These are phyloP conservation scores for Todiramphus saurophagus DNA, from an alignment of 2,113 vertebrate species.

Conservation along the genomic window DNA sequence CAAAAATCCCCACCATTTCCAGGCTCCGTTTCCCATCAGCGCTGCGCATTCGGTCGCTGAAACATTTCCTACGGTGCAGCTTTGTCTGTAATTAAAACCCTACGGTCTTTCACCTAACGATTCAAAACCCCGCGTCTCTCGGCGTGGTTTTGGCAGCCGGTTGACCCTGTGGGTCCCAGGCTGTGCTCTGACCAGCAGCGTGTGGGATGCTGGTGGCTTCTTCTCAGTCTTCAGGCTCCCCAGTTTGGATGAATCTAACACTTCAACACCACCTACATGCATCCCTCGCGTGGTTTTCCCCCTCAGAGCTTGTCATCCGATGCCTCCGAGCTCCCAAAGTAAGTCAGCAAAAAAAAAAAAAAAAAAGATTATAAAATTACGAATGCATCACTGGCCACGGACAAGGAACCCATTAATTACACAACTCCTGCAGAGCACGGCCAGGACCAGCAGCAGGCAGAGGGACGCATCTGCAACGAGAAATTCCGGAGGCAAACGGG, in stretches of 20 bases:
- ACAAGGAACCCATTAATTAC: neutral
- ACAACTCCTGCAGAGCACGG: neutral
- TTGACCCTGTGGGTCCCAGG: accelerated
- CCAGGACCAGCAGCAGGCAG: neutral
- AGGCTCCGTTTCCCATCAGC: accelerated
- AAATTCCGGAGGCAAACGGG: accelerated
- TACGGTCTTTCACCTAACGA: accelerated
- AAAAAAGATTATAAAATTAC: neutral
- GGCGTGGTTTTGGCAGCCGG: accelerated
- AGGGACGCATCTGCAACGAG: accelerated
- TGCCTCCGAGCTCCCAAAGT: neutral
- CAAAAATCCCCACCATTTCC: neutral
- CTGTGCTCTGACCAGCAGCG: accelerated
- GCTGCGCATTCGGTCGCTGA: accelerated
- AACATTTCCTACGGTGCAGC: neutral
- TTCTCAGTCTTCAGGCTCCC: accelerated
- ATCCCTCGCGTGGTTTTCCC: accelerated
- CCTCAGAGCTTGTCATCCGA: neutral
- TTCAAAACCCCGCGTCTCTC: accelerated
- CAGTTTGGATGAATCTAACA: neutral
- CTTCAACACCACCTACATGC: neutral
- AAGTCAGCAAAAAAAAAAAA: neutral
- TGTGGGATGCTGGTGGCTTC: accelerated
- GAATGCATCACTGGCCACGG: neutral
- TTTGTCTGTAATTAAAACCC: neutral